Conservation (phyloP, 2,113 vertebrate genomes). For the Verasper variegatus region DNA sequence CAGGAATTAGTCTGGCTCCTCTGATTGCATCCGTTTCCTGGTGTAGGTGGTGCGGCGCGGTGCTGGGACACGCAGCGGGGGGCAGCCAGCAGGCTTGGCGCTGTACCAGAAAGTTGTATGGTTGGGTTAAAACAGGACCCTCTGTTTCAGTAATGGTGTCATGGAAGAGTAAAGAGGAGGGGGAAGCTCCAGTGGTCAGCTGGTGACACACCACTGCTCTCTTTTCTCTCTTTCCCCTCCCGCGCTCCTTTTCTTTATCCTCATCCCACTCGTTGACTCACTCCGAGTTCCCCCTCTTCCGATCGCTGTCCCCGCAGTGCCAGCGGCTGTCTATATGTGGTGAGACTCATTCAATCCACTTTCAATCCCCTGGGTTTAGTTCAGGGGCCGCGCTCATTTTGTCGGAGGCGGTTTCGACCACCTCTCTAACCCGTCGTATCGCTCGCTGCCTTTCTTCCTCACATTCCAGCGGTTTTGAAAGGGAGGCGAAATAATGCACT, state of each 20-base stretch:
- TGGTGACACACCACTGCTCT: slow-evolving; percentile 71
- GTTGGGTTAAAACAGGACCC: slow-evolving; percentile 55
- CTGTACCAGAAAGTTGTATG: slow-evolving; percentile 41
- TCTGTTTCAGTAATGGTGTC: slow-evolving; percentile 63
- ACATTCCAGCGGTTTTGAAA: slow-evolving; percentile 51
- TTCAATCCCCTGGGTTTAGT: slow-evolving; percentile 77
- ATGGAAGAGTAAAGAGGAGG: slow-evolving; percentile 36
- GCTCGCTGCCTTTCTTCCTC: slow-evolving; percentile 59
- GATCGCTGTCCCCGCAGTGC: slow-evolving; percentile 27
- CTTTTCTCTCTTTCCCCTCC: slow-evolving; percentile 47
- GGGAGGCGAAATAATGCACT: slow-evolving; percentile 54
- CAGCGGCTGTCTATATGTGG: slow-evolving; percentile 63
- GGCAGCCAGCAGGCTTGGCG: slow-evolving; percentile 51
- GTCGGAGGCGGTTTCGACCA: slow-evolving; percentile 62
- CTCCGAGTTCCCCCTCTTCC: slow-evolving; percentile 24
- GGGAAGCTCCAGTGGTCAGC: slow-evolving; percentile 70
- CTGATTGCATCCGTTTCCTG: slow-evolving; percentile 58
- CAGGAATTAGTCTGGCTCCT: slow-evolving; percentile 70
- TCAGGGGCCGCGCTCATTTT: slow-evolving; percentile 75
- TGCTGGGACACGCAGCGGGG: slow-evolving; percentile 42
- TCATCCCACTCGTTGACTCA: slow-evolving; percentile 55
- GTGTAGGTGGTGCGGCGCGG: slow-evolving; percentile 45
- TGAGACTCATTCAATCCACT: slow-evolving; percentile 79
- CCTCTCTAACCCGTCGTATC: slow-evolving; percentile 58
- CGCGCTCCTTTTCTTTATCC: slow-evolving; percentile 56